Conservation (phyloP, 92 coral and sea anemone genomes). For the Desmophyllum pertusum region DNA sequence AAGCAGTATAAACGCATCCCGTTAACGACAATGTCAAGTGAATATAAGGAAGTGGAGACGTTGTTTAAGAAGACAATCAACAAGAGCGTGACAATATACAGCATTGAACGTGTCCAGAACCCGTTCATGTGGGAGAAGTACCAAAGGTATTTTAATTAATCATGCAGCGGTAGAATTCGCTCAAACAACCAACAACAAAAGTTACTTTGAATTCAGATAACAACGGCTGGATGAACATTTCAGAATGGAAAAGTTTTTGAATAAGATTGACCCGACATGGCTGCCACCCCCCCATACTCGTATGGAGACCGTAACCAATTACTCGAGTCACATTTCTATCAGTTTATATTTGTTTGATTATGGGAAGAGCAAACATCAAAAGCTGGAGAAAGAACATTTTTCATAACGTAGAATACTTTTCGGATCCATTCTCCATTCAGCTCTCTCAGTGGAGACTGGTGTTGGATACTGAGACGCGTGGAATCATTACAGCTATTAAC, state of each 20-base stretch:
- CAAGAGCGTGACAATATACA: conserved; percentile 13
- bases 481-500: too few relatives aligned
- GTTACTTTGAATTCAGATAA: too few relatives aligned
- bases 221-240: too few relatives aligned
- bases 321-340: too few relatives aligned
- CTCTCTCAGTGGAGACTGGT: too few relatives aligned
- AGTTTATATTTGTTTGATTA: background rate
- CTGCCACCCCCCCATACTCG: too few relatives aligned
- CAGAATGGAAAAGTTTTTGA: too few relatives aligned
- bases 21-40: conserved; percentile 18
- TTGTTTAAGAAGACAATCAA: conserved; percentile 36
- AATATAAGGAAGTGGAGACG: conserved; percentile 51
- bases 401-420: background rate
- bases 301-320: too few relatives aligned
- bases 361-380: background rate
- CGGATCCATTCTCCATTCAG: background rate
- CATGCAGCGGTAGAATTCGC: background rate
- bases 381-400: background rate
- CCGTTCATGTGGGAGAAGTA: conserved; percentile 75
- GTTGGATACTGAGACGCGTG: too few relatives aligned
- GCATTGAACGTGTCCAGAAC: conserved; percentile 73
- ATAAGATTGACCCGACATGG: too few relatives aligned
- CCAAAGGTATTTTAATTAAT: conserved; percentile 39
- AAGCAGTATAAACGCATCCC: conserved; percentile 23
- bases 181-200: background rate